Percentiles rank a stretch among this genome's conserved stretches.
Conservation (phyloP, 2,113 vertebrate species). For the Oryctolagus cuniculus region DNA sequence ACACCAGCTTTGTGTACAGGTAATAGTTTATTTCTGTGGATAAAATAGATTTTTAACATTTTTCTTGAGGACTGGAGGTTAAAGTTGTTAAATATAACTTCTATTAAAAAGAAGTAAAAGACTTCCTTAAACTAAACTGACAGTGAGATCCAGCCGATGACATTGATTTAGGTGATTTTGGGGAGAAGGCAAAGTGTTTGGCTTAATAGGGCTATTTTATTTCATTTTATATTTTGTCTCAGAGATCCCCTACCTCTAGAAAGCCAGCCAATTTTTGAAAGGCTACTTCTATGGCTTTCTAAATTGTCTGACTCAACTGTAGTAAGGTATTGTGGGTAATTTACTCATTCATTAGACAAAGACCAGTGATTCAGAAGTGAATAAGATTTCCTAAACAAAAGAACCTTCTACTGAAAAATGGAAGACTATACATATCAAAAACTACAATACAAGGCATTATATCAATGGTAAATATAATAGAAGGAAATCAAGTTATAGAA, state of each 20-base stretch:
- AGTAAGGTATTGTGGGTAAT: conserved; percentile 6
- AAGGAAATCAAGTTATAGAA: background rate
- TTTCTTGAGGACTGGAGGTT: background rate
- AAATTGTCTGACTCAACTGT: background rate
- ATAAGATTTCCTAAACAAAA: conserved; percentile 24
- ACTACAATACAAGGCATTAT: background rate
- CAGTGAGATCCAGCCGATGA: background rate
- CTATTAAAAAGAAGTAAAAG: background rate
- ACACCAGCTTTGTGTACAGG: background rate
- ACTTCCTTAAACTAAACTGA: background rate
- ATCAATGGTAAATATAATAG: background rate
- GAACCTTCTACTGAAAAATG: conserved; percentile 12
- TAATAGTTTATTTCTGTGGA: background rate
- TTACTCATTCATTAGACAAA: conserved; percentile 58
- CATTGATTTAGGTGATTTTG: conserved; percentile 3
- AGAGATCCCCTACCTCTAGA: background rate
- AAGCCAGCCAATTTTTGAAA: conserved; percentile 23
- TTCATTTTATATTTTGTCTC: conserved; percentile 52
- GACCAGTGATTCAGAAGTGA: conserved; percentile 32
- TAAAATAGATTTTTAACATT: conserved; percentile 22
- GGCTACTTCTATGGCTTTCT: background rate
- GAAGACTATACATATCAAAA: background rate
- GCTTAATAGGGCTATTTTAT: conserved; percentile 1
- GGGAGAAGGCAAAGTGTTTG: background rate
- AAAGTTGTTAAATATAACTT: background rate